Evolutionary conservation across 2,888 invertebrate species (phyloP).

Genomic region (Tinea trinotella): DNA sequence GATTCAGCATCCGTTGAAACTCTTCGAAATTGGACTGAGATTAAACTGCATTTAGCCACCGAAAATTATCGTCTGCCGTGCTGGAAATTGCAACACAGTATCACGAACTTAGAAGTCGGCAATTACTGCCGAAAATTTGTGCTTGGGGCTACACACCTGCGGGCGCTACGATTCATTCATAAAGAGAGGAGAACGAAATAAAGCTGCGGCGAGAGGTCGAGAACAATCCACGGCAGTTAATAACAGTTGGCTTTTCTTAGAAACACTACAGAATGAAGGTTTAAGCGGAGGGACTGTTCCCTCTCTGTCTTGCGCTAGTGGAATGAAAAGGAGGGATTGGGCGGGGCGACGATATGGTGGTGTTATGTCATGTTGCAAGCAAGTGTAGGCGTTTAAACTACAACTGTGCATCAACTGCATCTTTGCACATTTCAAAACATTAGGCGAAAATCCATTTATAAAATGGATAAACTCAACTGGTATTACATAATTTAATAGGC

Average conservation of each 20-base stretch:
- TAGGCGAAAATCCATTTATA: no score
- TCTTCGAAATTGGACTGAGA: constrained; percentile 40
- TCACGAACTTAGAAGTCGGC: constrained; percentile 50
- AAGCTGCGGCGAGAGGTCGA: constrained; percentile 48
- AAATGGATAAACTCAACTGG: no score
- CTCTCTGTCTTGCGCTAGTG: constrained; percentile 34
- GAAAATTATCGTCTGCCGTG: constrained; percentile 62
- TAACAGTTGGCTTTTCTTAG: constrained; percentile 34
- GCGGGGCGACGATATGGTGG: constrained; percentile 32
- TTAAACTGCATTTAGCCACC: constrained; percentile 44
- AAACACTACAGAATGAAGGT: constrained; percentile 43
- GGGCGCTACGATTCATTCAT: constrained; percentile 61
- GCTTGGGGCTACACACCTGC: constrained; percentile 63
- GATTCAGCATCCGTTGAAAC: constrained; percentile 54
- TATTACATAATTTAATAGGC: no score
- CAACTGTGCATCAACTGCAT: constrained; percentile 40
- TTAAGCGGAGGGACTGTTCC: constrained; percentile 50
- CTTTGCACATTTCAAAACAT: not conserved
- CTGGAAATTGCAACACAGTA: constrained; percentile 51
- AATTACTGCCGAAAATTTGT: constrained; percentile 52
- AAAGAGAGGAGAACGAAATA: constrained; percentile 46
- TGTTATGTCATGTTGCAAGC: constrained; percentile 54
- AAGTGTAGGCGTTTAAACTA: constrained; percentile 44
- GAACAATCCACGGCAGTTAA: constrained; percentile 62
- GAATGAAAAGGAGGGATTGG: constrained; percentile 39